Percentiles rank a stretch among this genome's conserved stretches.
phyloP scores from a whole-genome alignment of 2,888 invertebrate species.

The Diadegma fenestrale region DNA sequence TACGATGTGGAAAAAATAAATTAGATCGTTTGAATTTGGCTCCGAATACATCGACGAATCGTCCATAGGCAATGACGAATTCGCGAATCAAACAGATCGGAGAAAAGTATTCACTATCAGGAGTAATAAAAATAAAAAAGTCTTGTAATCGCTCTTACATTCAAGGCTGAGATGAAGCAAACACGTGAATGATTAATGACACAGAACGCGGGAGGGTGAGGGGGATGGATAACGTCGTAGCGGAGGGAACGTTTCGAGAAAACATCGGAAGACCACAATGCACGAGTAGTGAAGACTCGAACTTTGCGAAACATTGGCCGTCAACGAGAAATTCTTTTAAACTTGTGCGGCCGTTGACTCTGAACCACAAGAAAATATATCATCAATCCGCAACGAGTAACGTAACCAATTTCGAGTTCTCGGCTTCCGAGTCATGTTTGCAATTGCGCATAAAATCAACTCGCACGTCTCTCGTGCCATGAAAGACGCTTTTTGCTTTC shows the following conservation, averaged over 20 bases:
- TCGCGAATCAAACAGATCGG: not conserved
- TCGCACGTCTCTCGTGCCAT: constrained; percentile 56
- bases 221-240: constrained; percentile 51
- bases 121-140: constrained; percentile 4
- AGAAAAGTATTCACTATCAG: constrained; percentile 15
- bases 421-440: constrained; percentile 47
- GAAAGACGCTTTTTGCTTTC: constrained; percentile 58
- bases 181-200: constrained; percentile 63
- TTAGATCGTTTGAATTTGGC: not conserved
- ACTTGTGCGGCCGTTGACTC: constrained; percentile 38
- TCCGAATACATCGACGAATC: not conserved
- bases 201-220: not conserved
- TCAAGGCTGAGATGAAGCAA: constrained; percentile 52
- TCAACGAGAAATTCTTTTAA: not conserved
- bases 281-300: constrained; percentile 44
- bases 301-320: constrained; percentile 33
- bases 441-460: constrained; percentile 57
- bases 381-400: not conserved
- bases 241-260: constrained; percentile 13
- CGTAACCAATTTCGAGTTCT: not conserved
- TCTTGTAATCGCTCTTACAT: constrained; percentile 49
- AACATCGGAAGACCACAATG: constrained; percentile 4
- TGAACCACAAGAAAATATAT: constrained; percentile 24
- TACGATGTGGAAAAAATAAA: not conserved
- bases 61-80: not conserved